A percentile compares a stretch with the other conserved stretches of the same genome.
These are phyloP conservation scores for Trachymyrmex septentrionalis DNA, from an alignment of 1,140 invertebrate species.

Conservation along the genomic window DNA sequence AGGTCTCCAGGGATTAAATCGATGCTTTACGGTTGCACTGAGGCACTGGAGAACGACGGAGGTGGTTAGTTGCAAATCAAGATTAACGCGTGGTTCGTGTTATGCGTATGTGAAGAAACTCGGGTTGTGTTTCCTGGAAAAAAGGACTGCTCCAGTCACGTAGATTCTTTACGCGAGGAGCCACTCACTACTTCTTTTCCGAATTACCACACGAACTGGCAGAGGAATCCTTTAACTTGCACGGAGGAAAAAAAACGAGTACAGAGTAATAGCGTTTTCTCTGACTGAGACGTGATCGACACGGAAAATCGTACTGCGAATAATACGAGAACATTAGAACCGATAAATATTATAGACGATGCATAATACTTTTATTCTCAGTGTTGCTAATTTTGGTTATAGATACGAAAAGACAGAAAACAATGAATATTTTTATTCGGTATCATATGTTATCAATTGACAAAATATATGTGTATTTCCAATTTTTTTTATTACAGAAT, in stretches of 20 bases:
- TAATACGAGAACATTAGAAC: not conserved
- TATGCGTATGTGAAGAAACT: conserved; percentile 67
- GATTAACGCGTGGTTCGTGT: conserved; percentile 72
- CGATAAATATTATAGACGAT: not conserved
- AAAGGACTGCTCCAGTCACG: conserved; percentile 65
- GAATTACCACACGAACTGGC: conserved; percentile 62
- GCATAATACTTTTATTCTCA: not conserved
- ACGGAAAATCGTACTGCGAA: conserved; percentile 17
- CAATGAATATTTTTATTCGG: not conserved
- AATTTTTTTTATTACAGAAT: not conserved
- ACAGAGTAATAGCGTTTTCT: conserved; percentile 18
- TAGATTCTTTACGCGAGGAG: conserved; percentile 74
- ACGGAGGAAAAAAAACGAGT: conserved; percentile 24
- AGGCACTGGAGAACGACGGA: conserved; percentile 48
- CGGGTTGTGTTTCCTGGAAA: conserved; percentile 10
- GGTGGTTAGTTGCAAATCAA: conserved; percentile 63
- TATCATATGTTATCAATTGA: not conserved
- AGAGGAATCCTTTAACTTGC: conserved; percentile 30
- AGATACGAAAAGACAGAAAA: not conserved
- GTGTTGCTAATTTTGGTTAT: not conserved
- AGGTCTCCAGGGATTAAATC: conserved; percentile 64
- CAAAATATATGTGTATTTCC: not conserved
- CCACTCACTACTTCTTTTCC: conserved; percentile 67
- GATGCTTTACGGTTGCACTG: conserved; percentile 65
- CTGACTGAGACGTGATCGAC: conserved; percentile 7